These are phyloP conservation scores for Phortica okadai DNA, from an alignment of 2,888 invertebrate species.

Conservation along the genomic window DNA sequence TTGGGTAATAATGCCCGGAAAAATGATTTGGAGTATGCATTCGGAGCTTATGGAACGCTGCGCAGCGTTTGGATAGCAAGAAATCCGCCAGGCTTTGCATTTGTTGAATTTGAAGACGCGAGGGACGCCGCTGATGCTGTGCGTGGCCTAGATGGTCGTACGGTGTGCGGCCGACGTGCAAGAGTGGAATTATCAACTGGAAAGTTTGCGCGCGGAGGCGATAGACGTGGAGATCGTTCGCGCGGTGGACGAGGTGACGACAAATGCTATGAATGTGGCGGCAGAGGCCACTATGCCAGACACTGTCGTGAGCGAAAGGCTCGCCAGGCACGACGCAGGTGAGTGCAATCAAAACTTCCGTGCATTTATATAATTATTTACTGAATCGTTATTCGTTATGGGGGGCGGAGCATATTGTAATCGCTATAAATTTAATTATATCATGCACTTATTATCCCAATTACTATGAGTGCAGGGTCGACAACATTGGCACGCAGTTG, in stretches of 20 bases:
- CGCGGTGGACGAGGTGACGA: slow-evolving; percentile 80
- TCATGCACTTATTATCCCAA: too few species aligned
- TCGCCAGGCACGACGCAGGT: slow-evolving; percentile 77
- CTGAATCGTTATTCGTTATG: background rate
- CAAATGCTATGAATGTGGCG: slow-evolving; percentile 96
- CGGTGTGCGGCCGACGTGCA: slow-evolving; percentile 92
- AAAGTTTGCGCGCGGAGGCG: slow-evolving; percentile 79
- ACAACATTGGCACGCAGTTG: too few species aligned
- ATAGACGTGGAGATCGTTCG: slow-evolving; percentile 67
- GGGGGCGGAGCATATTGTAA: too few species aligned
- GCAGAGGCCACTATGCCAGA: slow-evolving; percentile 94
- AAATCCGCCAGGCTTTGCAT: slow-evolving; percentile 94
- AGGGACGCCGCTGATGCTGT: slow-evolving; percentile 94
- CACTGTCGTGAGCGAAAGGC: slow-evolving; percentile 86
- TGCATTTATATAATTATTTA: slow-evolving; percentile 33
- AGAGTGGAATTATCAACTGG: slow-evolving; percentile 96
- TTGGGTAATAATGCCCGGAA: slow-evolving; percentile 93
- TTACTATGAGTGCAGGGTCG: too few species aligned
- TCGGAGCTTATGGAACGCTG: slow-evolving; percentile 93
- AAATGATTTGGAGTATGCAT: slow-evolving; percentile 94
- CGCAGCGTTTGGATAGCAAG: slow-evolving; percentile 98
- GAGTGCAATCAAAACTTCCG: slow-evolving; percentile 51
- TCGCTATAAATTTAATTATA: too few species aligned
- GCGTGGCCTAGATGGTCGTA: slow-evolving; percentile 84
- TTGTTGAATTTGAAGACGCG: slow-evolving; percentile 95